These are phyloP conservation scores for Eretmochelys imbricata DNA, from an alignment of 2,113 vertebrate species.

Conservation along the genomic window DNA sequence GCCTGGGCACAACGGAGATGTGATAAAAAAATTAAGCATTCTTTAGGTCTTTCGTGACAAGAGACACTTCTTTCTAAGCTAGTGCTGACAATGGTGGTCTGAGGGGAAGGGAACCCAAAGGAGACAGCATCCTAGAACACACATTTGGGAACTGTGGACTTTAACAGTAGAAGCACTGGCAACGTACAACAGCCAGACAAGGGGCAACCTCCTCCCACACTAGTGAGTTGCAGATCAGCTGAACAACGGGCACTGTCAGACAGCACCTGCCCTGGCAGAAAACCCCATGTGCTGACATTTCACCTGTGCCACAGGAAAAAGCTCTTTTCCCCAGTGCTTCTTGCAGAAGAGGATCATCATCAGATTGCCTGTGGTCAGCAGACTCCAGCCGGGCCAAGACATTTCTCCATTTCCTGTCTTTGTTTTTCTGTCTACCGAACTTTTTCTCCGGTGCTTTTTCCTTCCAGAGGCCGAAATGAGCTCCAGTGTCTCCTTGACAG, in stretches of 20 bases:
- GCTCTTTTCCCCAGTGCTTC: neutral
- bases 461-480: constrained; percentile 46
- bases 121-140: neutral
- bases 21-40: neutral
- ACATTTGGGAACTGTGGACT: neutral
- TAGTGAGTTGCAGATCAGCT: neutral
- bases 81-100: neutral
- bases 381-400: neutral
- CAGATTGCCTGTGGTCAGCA: neutral
- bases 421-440: neutral
- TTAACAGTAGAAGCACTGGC: neutral
- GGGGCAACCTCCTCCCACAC: neutral
- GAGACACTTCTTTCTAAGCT: neutral
- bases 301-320: neutral
- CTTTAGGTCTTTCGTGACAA: neutral
- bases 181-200: neutral
- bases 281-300: neutral
- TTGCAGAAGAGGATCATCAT: neutral
- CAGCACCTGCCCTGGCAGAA: neutral
- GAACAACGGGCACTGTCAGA: neutral
- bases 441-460: constrained; percentile 11
- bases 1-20: neutral
- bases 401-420: neutral
- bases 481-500: neutral
- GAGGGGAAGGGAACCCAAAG: neutral